These are phyloP conservation scores for Leptopilina clavipes DNA, from an alignment of 1,140 invertebrate genomes.

Conservation along the genomic window DNA sequence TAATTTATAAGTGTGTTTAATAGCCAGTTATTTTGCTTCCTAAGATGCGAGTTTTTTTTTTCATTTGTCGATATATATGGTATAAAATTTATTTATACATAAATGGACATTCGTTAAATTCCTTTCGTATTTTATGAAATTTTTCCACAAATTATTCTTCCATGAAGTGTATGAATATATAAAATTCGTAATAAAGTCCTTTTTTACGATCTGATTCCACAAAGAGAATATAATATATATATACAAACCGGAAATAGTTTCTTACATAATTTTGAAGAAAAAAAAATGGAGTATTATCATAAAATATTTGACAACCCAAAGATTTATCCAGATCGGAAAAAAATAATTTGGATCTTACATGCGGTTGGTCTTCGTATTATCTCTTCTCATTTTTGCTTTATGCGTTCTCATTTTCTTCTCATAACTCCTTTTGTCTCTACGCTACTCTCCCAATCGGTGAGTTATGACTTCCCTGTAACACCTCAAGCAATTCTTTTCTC, in stretches of 20 bases:
- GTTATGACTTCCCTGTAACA: background rate
- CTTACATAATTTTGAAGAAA: background rate
- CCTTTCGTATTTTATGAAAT: background rate
- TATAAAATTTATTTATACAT: background rate
- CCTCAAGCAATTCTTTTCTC: background rate
- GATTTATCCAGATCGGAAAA: conserved; percentile 2
- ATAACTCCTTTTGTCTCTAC: background rate
- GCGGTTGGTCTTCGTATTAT: background rate
- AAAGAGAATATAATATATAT: background rate
- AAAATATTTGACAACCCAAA: conserved; percentile 29
- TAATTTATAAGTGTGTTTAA: conserved; percentile 1
- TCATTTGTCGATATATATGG: background rate
- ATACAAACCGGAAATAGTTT: background rate
- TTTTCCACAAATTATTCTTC: too few species aligned
- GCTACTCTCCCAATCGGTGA: background rate
- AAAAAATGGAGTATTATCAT: background rate
- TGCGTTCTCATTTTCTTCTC: conserved; percentile 16
- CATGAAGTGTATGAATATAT: background rate
- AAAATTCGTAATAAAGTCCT: background rate
- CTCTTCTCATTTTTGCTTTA: background rate
- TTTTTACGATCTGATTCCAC: background rate
- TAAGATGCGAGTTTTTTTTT: too few species aligned
- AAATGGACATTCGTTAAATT: background rate
- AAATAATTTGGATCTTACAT: conserved; percentile 14
- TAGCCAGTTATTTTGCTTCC: background rate